Evolutionary conservation across 2,888 invertebrate species (phyloP), one percentile per base, ranked within the genome.

Genomic region (Onthophagus sagittarius): DNA sequence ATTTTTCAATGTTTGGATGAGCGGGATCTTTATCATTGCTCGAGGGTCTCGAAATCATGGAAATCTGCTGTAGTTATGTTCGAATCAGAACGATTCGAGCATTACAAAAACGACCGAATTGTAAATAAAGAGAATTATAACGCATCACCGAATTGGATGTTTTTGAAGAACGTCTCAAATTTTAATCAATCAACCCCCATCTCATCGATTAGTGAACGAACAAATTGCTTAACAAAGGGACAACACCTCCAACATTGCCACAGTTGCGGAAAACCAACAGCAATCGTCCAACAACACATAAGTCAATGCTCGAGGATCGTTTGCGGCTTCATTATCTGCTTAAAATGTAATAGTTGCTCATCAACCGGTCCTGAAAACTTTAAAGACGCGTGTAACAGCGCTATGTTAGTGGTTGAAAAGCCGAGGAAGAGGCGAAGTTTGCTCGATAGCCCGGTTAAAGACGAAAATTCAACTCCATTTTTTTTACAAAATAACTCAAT

Each of bases 321-420:
- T 9, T 85, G 85, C 73, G 83, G 84, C 5, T 83, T 82, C 74
- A 84, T 85, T 71, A 81, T 79, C 74, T 85, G 85, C 75, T 77
- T 78, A 53, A 79, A 80, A 53, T 85, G 85, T 77, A 76, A 78
- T 6, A 83, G 84, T 75, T 82, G 79, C 70, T 80, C 84, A 0
- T 78, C 77, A 32, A 79, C 80, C 15, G 82, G 82, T 5, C 83
- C 84, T 3, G 80, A 82, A 71, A 77, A 82, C 73, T 85, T 85
- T 77, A 75, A 78, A 65, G 84, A 85, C 75, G 79, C 79, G 74
- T 84, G 84, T 74, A 77, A 80, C 53, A 78, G 79, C 69, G 80
- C 83, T 5, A 72, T 71, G 13, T 71, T 81, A 23, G 23, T 73
- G 31, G 67, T 33, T 1, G 64, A 71, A 11, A 14, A 63, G 33